A percentile compares a stretch with the other conserved stretches of the same genome.
Conservation (phyloP, 2,888 invertebrate genomes). For the Synanthedon myopaeformis region DNA sequence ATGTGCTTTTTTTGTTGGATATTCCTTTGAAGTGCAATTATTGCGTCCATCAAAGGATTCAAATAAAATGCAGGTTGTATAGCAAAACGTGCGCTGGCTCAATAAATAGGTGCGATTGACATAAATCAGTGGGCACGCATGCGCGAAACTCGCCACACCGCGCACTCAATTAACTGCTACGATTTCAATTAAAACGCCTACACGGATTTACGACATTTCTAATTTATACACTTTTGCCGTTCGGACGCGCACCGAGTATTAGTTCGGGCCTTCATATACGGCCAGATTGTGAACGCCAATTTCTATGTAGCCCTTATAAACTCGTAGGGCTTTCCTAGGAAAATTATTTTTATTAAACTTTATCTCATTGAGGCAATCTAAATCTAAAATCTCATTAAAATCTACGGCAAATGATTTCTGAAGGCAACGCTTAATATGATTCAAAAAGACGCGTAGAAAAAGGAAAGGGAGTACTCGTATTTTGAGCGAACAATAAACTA, state of each 20-base stretch:
- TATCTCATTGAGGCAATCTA: no score
- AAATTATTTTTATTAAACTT: background rate
- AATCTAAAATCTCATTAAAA: no score
- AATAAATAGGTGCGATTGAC: slow-evolving; percentile 42
- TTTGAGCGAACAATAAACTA: no score
- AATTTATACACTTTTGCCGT: slow-evolving; percentile 49
- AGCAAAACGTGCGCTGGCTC: slow-evolving; percentile 25
- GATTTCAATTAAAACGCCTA: slow-evolving; percentile 67
- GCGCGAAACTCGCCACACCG: slow-evolving; percentile 33
- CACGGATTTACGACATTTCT: slow-evolving; percentile 50
- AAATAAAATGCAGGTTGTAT: slow-evolving; percentile 8
- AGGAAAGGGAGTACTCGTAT: no score
- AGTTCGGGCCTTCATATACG: slow-evolving; percentile 7
- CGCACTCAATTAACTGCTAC: slow-evolving; percentile 56
- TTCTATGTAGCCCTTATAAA: background rate
- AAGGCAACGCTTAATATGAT: no score
- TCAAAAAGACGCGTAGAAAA: no score
- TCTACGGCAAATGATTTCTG: no score
- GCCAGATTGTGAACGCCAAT: background rate
- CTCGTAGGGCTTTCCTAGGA: background rate
- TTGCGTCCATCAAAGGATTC: slow-evolving; percentile 2
- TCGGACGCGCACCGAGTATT: slow-evolving; percentile 20
- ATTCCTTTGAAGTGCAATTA: background rate
- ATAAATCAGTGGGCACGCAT: slow-evolving; percentile 51
- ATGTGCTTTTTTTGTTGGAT: no score